A percentile compares a stretch with the other conserved stretches of the same genome.
phyloP scores from a whole-genome alignment of 2,113 vertebrate genomes.

The Hippocampus mohnikei region DNA sequence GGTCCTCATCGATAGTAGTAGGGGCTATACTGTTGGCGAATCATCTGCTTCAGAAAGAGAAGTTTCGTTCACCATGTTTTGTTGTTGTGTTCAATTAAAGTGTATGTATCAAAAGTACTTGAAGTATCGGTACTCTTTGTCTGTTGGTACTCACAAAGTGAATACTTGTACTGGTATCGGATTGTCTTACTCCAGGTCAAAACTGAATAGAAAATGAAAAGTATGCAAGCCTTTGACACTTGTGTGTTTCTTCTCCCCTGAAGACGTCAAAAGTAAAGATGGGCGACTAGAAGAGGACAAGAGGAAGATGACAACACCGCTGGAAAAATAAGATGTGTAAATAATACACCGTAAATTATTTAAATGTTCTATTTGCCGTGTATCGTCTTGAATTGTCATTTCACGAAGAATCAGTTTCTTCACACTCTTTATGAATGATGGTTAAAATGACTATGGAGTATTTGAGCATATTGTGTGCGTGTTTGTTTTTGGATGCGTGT shows the following conservation, averaged over 20 bases:
- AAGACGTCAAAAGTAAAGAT: constrained; percentile 99
- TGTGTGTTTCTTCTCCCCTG: constrained; percentile 30
- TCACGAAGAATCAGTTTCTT: constrained; percentile 44
- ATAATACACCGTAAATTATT: constrained; percentile 80
- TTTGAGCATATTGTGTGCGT: constrained; percentile 51
- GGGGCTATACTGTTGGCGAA: no score
- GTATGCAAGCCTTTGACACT: neutral
- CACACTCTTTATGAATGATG: constrained; percentile 49
- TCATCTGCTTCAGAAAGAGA: no score
- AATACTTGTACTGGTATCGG: no score
- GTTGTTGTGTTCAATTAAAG: no score
- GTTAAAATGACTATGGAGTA: constrained; percentile 59
- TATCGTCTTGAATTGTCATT: constrained; percentile 70
- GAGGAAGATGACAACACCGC: constrained; percentile 35
- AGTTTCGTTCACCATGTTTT: no score
- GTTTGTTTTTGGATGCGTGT: constrained; percentile 28
- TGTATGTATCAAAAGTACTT: no score
- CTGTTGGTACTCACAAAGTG: no score
- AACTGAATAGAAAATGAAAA: neutral
- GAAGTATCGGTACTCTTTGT: no score
- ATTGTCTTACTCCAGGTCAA: no score
- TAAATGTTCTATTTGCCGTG: constrained; percentile 72
- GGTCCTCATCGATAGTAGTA: no score
- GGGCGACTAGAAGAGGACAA: constrained; percentile 80
- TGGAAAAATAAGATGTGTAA: constrained; percentile 70